A percentile compares a stretch with the other conserved stretches of the same genome.
These are phyloP conservation scores for Hydropsyche tenuis DNA, from an alignment of 1,140 invertebrate genomes.

Conservation along the genomic window DNA sequence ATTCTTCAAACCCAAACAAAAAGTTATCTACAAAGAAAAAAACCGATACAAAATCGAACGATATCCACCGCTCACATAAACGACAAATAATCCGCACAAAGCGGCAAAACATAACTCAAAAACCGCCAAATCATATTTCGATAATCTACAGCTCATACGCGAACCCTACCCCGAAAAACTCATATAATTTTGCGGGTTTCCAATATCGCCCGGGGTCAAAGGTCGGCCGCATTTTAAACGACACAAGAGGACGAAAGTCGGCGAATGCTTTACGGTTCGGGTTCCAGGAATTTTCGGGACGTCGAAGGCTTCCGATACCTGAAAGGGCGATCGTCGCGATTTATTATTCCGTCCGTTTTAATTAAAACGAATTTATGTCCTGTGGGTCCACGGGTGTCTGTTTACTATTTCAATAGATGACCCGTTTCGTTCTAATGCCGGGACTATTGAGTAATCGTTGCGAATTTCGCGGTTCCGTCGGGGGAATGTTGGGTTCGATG, in stretches of 20 bases:
- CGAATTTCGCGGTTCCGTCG: neutral
- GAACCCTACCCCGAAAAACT: neutral
- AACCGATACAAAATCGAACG: too few relatives aligned
- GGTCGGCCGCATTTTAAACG: neutral
- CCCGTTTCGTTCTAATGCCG: slow-evolving; percentile 12
- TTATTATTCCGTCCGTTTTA: slow-evolving; percentile 37
- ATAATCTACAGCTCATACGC: neutral
- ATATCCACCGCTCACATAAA: too few relatives aligned
- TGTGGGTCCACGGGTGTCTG: neutral
- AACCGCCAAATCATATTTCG: neutral
- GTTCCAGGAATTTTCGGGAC: neutral
- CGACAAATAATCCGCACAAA: neutral
- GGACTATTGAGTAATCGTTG: slow-evolving; percentile 29
- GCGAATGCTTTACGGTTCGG: slow-evolving; percentile 41
- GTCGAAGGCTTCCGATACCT: slow-evolving; percentile 14
- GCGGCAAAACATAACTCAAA: neutral
- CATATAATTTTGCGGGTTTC: slow-evolving; percentile 12
- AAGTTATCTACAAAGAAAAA: too few relatives aligned
- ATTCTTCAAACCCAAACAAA: too few relatives aligned
- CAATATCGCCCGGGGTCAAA: neutral
- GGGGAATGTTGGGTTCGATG: neutral
- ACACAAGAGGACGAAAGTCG: slow-evolving; percentile 41
- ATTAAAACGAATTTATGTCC: slow-evolving; percentile 48
- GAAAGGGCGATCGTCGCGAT: slow-evolving; percentile 6
- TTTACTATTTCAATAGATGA: slow-evolving; percentile 35